Conservation (phyloP, 2,797 vertebrate species). For the Acipenser transmontanus region DNA sequence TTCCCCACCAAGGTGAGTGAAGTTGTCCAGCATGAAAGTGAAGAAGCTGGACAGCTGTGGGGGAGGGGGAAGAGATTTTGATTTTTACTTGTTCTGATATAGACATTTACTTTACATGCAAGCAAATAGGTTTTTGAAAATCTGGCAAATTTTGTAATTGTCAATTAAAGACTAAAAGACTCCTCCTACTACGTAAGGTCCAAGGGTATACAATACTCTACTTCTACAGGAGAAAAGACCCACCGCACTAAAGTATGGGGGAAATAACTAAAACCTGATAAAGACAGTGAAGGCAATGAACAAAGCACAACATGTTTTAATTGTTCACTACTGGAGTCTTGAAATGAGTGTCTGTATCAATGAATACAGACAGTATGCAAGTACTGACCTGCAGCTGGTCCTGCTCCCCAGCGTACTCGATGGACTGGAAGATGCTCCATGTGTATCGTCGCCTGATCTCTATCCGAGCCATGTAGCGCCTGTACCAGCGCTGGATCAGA, state of each 20-base stretch:
- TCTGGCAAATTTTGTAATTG: neutral
- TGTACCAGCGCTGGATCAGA: constrained; percentile 92
- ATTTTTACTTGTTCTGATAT: neutral
- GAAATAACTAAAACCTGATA: no score
- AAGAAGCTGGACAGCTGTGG: constrained; percentile 90
- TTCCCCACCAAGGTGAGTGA: constrained; percentile 53
- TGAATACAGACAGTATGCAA: constrained; percentile 29
- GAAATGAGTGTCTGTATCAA: no score
- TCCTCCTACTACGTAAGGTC: neutral
- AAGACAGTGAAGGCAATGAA: no score
- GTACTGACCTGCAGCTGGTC: constrained; percentile 80
- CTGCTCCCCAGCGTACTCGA: constrained; percentile 92
- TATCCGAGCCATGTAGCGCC: constrained; percentile 75
- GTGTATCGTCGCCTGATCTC: constrained; percentile 80
- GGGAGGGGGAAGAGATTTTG: constrained; percentile 20
- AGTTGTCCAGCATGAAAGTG: constrained; percentile 87
- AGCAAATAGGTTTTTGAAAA: neutral
- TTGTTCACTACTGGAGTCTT: no score
- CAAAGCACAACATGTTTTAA: no score
- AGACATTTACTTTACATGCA: neutral
- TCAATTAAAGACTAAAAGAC: neutral
- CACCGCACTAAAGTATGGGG: constrained; percentile 22
- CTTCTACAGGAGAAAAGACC: neutral
- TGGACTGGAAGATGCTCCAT: constrained; percentile 87
- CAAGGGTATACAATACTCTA: neutral